Conservation (phyloP, 2,888 invertebrate genomes). For the Ectobius pallidus region DNA sequence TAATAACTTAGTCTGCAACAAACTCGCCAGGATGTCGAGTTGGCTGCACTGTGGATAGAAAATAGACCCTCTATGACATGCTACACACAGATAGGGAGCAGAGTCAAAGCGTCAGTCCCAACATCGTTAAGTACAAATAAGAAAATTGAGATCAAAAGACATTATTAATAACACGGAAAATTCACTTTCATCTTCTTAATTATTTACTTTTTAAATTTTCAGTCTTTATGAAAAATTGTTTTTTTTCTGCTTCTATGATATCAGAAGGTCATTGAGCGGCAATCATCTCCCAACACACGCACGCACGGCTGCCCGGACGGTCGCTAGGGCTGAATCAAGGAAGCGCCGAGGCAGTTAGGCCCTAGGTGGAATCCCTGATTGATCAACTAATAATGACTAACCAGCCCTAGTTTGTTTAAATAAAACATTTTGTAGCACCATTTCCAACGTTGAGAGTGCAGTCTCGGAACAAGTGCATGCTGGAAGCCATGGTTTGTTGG, state of each 20-base stretch:
- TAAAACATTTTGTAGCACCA: slow-evolving; percentile 19
- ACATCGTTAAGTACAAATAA: slow-evolving; percentile 43
- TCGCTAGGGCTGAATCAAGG: slow-evolving; percentile 16
- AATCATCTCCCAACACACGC: slow-evolving; percentile 3
- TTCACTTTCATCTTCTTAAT: slow-evolving; percentile 20
- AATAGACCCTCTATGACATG: slow-evolving; percentile 41
- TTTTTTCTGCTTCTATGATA: slow-evolving; percentile 6
- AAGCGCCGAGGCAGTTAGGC: slow-evolving; percentile 8
- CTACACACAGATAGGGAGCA: slow-evolving; percentile 37
- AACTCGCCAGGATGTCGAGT: slow-evolving; percentile 20
- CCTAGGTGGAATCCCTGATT: slow-evolving; percentile 19
- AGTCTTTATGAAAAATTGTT: slow-evolving; percentile 39
- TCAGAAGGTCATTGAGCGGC: slow-evolving; percentile 20
- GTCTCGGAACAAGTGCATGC: slow-evolving; percentile 33
- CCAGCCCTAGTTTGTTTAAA: slow-evolving; percentile 23
- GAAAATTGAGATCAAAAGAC: slow-evolving; percentile 44
- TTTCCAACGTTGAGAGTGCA: slow-evolving; percentile 29
- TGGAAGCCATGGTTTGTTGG: slow-evolving; percentile 43
- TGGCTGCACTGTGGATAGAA: slow-evolving; percentile 33
- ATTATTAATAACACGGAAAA: slow-evolving; percentile 38
- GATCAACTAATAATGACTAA: slow-evolving; percentile 17
- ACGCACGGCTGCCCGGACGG: slow-evolving; percentile 22
- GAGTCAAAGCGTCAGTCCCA: background rate
- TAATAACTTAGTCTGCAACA: slow-evolving; percentile 34
- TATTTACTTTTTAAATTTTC: slow-evolving; percentile 31